phyloP scores from a whole-genome alignment of 2,113 vertebrate genomes.

The Ammodytes dubius region DNA sequence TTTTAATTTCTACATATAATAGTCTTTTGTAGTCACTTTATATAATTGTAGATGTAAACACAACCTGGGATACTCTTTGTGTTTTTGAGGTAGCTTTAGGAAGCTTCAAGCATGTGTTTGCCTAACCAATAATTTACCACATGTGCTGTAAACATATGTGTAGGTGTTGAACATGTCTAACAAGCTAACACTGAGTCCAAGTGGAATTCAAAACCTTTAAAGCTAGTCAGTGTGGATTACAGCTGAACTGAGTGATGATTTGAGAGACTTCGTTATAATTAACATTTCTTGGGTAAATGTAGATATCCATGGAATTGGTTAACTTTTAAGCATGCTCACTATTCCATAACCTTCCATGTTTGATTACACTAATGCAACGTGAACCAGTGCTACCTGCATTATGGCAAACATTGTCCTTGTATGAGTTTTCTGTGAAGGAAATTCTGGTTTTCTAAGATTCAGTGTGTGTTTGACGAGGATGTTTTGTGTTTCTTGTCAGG shows the following conservation, averaged over 20 bases:
- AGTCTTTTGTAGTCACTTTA: neutral
- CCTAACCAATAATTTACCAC: neutral
- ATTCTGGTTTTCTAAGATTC: neutral
- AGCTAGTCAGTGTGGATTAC: slow-evolving; percentile 31
- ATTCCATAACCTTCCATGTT: neutral
- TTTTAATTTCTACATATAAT: neutral
- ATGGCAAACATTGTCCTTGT: slow-evolving; percentile 7
- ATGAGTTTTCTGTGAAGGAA: neutral
- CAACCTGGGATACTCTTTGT: neutral
- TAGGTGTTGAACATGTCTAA: neutral
- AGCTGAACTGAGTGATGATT: slow-evolving; percentile 41
- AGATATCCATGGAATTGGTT: slow-evolving; percentile 2
- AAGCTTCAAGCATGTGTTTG: slow-evolving; percentile 14
- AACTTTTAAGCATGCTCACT: slow-evolving; percentile 53
- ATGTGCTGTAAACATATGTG: neutral
- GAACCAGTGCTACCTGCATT: slow-evolving; percentile 9
- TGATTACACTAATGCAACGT: slow-evolving; percentile 34
- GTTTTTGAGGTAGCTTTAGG: neutral
- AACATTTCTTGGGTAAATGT: neutral
- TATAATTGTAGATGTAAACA: neutral
- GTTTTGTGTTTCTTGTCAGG: slow-evolving; percentile 85
- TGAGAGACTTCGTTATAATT: neutral
- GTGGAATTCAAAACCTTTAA: slow-evolving; percentile 59
- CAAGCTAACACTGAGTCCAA: slow-evolving; percentile 17
- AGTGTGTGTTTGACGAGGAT: slow-evolving; percentile 33